These are phyloP conservation scores for Plusia festucae DNA, from an alignment of 2,888 invertebrate species.

Conservation along the genomic window DNA sequence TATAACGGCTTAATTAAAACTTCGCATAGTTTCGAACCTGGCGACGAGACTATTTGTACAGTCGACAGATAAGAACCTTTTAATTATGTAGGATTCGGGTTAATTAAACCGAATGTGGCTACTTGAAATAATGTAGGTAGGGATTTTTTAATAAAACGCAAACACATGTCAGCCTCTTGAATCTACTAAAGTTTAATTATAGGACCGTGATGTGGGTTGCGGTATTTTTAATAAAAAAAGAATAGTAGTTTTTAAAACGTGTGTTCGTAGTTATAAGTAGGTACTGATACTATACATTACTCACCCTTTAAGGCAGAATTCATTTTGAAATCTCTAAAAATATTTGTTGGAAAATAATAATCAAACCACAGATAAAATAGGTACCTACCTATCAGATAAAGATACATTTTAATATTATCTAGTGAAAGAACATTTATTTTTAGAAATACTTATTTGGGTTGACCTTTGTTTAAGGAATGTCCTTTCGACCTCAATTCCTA, in stretches of 20 bases:
- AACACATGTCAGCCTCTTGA: conserved; percentile 30
- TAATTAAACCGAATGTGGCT: conserved; percentile 53
- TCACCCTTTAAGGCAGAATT: background rate
- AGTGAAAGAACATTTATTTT: background rate
- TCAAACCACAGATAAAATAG: background rate
- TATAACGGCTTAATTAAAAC: conserved; percentile 83
- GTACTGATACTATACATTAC: background rate
- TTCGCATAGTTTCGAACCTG: conserved; percentile 72
- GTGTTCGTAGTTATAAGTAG: background rate
- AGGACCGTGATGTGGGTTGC: background rate
- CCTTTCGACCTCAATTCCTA: background rate
- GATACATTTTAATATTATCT: background rate
- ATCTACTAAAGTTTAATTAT: conserved; percentile 10
- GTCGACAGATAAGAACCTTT: conserved; percentile 63
- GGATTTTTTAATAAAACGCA: conserved; percentile 24
- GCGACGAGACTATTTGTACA: conserved; percentile 62
- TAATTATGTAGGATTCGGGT: conserved; percentile 58
- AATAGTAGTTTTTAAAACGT: background rate
- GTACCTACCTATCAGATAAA: background rate
- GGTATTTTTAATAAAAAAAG: background rate
- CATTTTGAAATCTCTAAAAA: background rate
- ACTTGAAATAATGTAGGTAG: conserved; percentile 31
- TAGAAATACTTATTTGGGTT: background rate
- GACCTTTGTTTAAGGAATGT: background rate
- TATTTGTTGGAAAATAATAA: background rate